These are phyloP conservation scores for Chromis chromis DNA, from an alignment of 2,797 vertebrate species.

Conservation along the genomic window DNA sequence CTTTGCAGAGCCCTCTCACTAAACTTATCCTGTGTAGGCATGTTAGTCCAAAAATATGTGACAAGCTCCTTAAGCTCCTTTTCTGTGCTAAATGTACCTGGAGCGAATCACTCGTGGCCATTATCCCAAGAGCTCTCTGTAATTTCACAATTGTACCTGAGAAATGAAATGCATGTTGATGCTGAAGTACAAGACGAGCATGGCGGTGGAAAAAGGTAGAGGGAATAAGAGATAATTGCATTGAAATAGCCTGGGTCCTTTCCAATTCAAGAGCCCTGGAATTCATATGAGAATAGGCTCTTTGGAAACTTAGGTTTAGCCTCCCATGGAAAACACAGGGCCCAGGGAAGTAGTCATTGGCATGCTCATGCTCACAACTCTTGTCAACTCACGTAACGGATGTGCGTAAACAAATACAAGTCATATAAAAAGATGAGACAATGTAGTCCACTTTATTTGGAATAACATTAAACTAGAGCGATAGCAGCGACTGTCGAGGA, in stretches of 20 bases:
- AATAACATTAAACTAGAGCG: conserved; percentile 45
- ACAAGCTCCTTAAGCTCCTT: conserved; percentile 32
- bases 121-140: conserved; percentile 44
- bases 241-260: conserved; percentile 39
- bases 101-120: conserved; percentile 39
- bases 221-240: conserved; percentile 34
- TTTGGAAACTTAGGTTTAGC: conserved; percentile 28
- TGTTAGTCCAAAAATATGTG: conserved; percentile 26
- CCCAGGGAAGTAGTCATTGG: conserved; percentile 13
- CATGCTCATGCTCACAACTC: conserved; percentile 12
- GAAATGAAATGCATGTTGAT: conserved; percentile 50
- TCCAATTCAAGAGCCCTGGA: conserved; percentile 30
- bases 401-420: conserved; percentile 38
- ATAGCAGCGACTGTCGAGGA: conserved; percentile 41
- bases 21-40: conserved; percentile 32
- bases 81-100: conserved; percentile 39
- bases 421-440: conserved; percentile 45
- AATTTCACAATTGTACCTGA: conserved; percentile 57
- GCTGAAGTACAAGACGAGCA: conserved; percentile 39
- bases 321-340: background rate
- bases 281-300: conserved; percentile 19
- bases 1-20: conserved; percentile 26
- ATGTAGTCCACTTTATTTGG: conserved; percentile 47
- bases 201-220: background rate
- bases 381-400: conserved; percentile 27